These are phyloP conservation scores for Odontomyia ornata DNA, from an alignment of 2,888 invertebrate genomes.

Conservation along the genomic window DNA sequence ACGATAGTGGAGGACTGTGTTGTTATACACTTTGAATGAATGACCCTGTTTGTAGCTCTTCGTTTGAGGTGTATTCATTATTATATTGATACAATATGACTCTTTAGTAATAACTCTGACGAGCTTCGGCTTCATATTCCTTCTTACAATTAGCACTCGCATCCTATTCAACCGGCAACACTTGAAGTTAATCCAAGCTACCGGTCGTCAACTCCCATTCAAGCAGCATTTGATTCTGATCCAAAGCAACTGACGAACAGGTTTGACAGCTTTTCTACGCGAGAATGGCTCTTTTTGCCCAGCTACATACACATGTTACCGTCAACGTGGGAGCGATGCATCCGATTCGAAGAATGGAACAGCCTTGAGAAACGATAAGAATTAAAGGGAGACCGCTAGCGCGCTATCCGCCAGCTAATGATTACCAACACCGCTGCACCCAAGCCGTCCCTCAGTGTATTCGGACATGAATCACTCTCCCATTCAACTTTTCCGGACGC, in stretches of 20 bases:
- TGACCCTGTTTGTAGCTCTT: too few relatives aligned
- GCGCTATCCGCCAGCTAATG: too few relatives aligned
- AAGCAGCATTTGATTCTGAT: background rate
- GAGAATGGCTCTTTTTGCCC: background rate
- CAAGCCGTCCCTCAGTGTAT: background rate
- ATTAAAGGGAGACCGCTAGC: too few relatives aligned
- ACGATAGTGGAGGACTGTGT: too few relatives aligned
- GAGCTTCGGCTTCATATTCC: too few relatives aligned
- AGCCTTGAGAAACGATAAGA: too few relatives aligned
- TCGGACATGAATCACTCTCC: slow-evolving; percentile 24
- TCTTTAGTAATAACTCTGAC: too few relatives aligned
- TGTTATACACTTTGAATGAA: too few relatives aligned
- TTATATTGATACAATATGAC: too few relatives aligned
- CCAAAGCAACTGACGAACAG: background rate
- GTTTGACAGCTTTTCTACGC: slow-evolving; percentile 15
- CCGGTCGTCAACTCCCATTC: background rate
- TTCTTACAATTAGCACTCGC: too few relatives aligned
- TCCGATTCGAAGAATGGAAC: too few relatives aligned
- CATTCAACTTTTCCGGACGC: slow-evolving; percentile 13
- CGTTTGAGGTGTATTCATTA: too few relatives aligned
- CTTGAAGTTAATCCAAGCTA: background rate
- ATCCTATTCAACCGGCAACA: background rate
- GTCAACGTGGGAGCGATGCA: background rate
- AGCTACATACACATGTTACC: background rate
- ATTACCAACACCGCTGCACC: background rate